phyloP scores from a whole-genome alignment of 30 jellyfish, hydroid and myxozoan genomes.

The Sanderia malayensis region DNA sequence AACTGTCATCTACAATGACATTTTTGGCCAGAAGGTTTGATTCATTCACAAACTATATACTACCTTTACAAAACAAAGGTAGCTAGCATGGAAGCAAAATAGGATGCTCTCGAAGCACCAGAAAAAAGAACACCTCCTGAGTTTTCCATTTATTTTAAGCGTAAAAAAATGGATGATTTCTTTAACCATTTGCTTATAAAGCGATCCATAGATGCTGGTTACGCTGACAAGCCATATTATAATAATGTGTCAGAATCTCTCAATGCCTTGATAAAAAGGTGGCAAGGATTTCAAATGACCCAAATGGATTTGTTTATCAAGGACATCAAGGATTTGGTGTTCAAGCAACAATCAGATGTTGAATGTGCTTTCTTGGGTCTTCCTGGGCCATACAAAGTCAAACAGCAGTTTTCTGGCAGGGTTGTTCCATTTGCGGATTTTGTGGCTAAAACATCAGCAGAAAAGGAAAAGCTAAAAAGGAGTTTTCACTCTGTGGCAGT shows the following conservation, averaged over 20 bases:
- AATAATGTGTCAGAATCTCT: background rate
- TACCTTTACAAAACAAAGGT: background rate
- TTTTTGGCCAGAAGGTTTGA: background rate
- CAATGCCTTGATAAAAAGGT: slow-evolving; percentile 3
- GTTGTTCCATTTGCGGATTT: too few relatives aligned
- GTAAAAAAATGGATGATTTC: slow-evolving; percentile 2
- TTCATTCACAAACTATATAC: too few relatives aligned
- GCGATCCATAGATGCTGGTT: background rate
- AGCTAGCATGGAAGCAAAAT: background rate
- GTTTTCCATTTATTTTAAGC: slow-evolving; percentile 1
- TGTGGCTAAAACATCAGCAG: too few relatives aligned
- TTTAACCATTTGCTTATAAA: slow-evolving; percentile 5
- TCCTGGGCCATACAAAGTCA: background rate
- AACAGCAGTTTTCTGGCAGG: slow-evolving; percentile 8
- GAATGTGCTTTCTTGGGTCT: slow-evolving; percentile 17
- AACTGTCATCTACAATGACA: background rate
- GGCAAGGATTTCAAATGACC: slow-evolving; percentile 8
- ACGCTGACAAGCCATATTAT: background rate
- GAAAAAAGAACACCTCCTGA: slow-evolving; percentile 2
- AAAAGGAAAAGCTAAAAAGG: too few relatives aligned
- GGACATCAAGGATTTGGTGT: slow-evolving; percentile 16
- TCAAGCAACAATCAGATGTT: background rate
- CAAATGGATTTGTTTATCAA: slow-evolving; percentile 9
- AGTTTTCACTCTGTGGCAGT: too few relatives aligned
- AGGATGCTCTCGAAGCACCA: background rate